A percentile compares a stretch with the other conserved stretches of the same genome.
These are phyloP conservation scores for Aptenodytes forsteri DNA, from an alignment of 2,113 vertebrate genomes.

Conservation along the genomic window DNA sequence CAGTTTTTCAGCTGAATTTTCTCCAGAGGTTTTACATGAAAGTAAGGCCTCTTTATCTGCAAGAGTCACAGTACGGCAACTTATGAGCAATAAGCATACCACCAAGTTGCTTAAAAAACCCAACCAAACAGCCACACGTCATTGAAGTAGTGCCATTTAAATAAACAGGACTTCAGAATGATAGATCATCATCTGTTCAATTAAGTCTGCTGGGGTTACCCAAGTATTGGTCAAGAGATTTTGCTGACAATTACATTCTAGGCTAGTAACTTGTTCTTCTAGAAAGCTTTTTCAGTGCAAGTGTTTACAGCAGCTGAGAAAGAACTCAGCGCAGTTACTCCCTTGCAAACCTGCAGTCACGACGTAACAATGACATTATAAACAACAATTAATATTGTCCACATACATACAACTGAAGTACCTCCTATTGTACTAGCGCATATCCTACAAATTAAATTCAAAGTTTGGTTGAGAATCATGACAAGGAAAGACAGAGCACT, in stretches of 20 bases:
- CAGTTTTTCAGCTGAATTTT: slow-evolving; percentile 98
- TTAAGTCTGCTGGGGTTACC: rapidly evolving
- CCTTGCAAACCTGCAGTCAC: not conserved
- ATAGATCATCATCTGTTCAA: rapidly evolving
- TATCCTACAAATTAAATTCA: not conserved
- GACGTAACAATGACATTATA: rapidly evolving
- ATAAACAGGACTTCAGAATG: rapidly evolving
- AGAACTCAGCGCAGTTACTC: not conserved
- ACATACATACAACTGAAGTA: rapidly evolving
- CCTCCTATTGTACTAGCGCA: not conserved
- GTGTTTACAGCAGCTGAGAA: not conserved
- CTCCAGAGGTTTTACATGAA: slow-evolving; percentile 97
- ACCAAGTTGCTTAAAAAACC: not conserved
- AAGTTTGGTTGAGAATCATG: rapidly evolving
- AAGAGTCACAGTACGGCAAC: slow-evolving; percentile 34
- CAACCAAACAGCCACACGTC: not conserved
- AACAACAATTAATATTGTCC: rapidly evolving
- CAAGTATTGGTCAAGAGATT: rapidly evolving
- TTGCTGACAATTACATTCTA: too few relatives aligned
- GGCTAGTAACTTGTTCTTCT: not conserved
- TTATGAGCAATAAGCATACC: not conserved
- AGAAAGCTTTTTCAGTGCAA: not conserved
- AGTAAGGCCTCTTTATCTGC: slow-evolving; percentile 98
- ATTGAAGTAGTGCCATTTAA: rapidly evolving
- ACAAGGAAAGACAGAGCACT: not conserved